These are phyloP conservation scores for Vicugna pacos DNA, from an alignment of 2,113 vertebrate species.

Conservation along the genomic window DNA sequence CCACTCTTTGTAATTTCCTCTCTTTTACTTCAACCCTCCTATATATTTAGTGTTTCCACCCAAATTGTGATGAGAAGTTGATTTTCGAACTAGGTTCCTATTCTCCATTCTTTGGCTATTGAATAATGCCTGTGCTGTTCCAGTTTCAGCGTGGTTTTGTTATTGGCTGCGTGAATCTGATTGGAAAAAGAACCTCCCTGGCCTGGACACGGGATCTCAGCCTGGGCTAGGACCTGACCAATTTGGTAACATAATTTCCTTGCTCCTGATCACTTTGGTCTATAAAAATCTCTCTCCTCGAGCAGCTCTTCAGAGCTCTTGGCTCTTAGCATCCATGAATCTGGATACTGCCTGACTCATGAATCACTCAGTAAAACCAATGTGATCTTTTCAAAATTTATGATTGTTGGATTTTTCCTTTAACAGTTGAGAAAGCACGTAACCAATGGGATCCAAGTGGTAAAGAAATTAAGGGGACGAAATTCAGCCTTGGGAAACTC, in stretches of 20 bases:
- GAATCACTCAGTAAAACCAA: not conserved
- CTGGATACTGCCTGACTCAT: not conserved
- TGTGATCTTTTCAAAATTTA: not conserved
- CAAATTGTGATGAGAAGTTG: too few relatives aligned
- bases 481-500: not conserved
- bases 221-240: too few relatives aligned
- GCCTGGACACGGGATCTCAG: too few relatives aligned
- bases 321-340: not conserved
- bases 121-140: too few relatives aligned
- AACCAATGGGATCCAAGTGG: not conserved
- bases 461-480: not conserved
- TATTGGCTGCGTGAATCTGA: too few relatives aligned
- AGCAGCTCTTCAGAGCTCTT: not conserved
- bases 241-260: not conserved
- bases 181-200: too few relatives aligned
- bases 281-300: not conserved
- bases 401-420: not conserved
- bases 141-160: too few relatives aligned
- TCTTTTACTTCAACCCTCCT: too few relatives aligned
- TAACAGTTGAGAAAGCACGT: not conserved
- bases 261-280: not conserved
- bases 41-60: too few relatives aligned
- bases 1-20: too few relatives aligned
- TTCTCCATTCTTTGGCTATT: too few relatives aligned
- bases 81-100: too few relatives aligned